Conservation (phyloP, 2,888 invertebrate genomes). For the Andricus curvator region DNA sequence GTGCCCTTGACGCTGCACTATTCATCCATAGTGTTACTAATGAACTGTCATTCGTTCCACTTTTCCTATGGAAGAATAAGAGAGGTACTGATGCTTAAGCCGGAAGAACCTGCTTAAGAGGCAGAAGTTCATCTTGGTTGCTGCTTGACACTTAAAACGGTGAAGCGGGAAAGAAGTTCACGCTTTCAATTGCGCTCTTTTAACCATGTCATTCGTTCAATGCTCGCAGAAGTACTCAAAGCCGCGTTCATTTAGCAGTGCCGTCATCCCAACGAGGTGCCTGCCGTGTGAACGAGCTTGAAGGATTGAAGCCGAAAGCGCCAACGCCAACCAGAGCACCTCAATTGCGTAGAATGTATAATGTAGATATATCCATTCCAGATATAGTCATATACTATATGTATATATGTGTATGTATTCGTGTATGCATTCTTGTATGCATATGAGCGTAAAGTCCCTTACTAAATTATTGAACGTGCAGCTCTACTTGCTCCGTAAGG, state of each 20-base stretch:
- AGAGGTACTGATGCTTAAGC: background rate
- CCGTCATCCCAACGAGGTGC: slow-evolving; percentile 22
- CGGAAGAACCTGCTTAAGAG: background rate
- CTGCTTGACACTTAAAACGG: too few species aligned
- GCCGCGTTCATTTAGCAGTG: slow-evolving; percentile 36
- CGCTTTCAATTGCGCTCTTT: too few species aligned
- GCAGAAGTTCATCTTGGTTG: slow-evolving; percentile 12
- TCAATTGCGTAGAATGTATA: background rate
- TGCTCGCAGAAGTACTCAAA: slow-evolving; percentile 11
- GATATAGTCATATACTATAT: background rate
- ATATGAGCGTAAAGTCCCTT: slow-evolving; percentile 18
- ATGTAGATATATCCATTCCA: background rate
- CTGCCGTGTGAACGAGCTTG: slow-evolving; percentile 21
- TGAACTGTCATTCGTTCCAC: slow-evolving; percentile 33
- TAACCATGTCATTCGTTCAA: background rate
- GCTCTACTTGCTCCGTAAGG: slow-evolving; percentile 33
- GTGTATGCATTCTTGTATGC: background rate
- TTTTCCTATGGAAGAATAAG: background rate
- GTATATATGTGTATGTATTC: background rate
- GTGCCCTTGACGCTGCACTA: background rate
- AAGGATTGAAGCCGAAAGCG: slow-evolving; percentile 27
- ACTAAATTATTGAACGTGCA: slow-evolving; percentile 37
- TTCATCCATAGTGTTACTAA: background rate
- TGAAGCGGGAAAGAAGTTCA: too few species aligned
- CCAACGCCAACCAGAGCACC: slow-evolving; percentile 18